A percentile compares a stretch with the other conserved stretches of the same genome.
These are phyloP conservation scores for Neodontobutis hainanensis DNA, from an alignment of 2,113 vertebrate genomes.

Conservation along the genomic window DNA sequence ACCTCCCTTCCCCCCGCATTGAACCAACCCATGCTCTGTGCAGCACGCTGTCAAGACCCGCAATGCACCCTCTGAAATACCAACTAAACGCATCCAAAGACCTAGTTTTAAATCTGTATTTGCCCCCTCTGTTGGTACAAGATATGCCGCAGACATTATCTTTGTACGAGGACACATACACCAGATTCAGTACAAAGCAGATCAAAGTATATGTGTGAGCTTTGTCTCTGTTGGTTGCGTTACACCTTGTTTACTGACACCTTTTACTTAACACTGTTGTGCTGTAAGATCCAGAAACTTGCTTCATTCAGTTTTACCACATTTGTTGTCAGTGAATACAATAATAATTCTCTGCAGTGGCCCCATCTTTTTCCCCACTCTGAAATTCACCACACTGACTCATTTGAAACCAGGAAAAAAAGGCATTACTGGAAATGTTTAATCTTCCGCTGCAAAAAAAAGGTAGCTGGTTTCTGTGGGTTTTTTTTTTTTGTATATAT, in stretches of 20 bases:
- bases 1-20: conserved; percentile 67
- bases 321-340: conserved; percentile 25
- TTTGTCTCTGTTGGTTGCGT: no score
- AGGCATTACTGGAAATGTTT: not conserved
- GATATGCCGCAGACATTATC: not conserved
- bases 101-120: conserved; percentile 12
- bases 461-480: no score
- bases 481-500: no score
- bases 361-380: conserved; percentile 13
- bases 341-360: conserved; percentile 42
- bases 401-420: conserved; percentile 10
- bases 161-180: no score
- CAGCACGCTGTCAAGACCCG: conserved; percentile 75
- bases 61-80: conserved; percentile 69
- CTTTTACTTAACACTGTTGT: not conserved
- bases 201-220: no score
- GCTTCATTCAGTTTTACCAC: conserved; percentile 52
- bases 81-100: conserved; percentile 10
- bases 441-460: not conserved
- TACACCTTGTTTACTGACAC: conserved; percentile 6
- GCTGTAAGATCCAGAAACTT: conserved; percentile 36
- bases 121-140: not conserved
- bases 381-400: conserved; percentile 48
- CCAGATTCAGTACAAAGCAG: no score
- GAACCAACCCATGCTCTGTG: conserved; percentile 78